Evolutionary conservation across 1,140 invertebrate species (phyloP), one percentile per base, ranked within the genome.

Genomic region (Asobara japonica): DNA sequence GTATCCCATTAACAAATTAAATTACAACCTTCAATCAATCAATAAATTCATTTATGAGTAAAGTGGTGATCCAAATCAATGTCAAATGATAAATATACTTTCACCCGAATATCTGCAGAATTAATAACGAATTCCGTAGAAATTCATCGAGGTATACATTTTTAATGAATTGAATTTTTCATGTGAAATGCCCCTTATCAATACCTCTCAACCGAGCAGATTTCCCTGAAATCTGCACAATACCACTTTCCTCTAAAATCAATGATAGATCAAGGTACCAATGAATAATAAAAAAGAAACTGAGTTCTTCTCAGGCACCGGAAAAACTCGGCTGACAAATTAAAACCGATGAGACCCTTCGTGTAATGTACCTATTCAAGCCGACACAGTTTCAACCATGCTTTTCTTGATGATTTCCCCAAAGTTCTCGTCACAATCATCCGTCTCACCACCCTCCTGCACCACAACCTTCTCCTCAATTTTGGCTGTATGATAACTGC

Each of bases 341-440:
- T 16, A 45, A 45, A 45, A 45, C 13, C 41, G 41, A 45, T 45
- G 41, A 45, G 41, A 45, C 41, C 8, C 41, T 45, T 16, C 41
- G 18, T 45, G 41, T 18, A 13, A 45, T 45, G 41, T 45, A 45
- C 25, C 36, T 18, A 20, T 25, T 75, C 51, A 95, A 85, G 93
- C 94, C 79, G 93, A 94, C 71, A 95, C 95, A 79, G 94, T 95
- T 87, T 96, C 95, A 77, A 96, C 94, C 90, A 96, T 96, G 31
- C 94, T 94, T 86, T 96, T 96, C 86, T 96, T 96, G 74, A 97
- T 96, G 72, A 97, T 95, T 89, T 96, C 95, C 38, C 94, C 95
- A 84, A 97, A 96, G 85, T 96, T 96, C 80, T 95, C 94, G 62
- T 90, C 89, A 73, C 87, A 89, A 61, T 90, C 87, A 6, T 85